Evolutionary conservation across 2,888 invertebrate genomes (phyloP).

Genomic region (Caenorhabditis afra): DNA sequence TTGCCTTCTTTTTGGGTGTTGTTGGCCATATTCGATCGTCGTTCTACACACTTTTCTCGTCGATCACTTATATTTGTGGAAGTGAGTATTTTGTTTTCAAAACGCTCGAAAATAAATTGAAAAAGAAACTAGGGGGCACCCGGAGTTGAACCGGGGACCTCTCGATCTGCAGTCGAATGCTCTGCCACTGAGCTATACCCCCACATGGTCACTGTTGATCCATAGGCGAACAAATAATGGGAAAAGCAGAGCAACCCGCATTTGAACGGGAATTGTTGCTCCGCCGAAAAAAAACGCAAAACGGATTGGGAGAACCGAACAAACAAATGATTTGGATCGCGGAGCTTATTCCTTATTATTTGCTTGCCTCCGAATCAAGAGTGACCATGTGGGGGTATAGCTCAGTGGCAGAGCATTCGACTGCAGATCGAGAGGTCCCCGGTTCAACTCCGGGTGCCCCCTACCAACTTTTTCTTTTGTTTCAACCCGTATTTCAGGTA

Average conservation of each 20-base stretch:
- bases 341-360: neutral
- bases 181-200: constrained; percentile 80
- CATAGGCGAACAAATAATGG: neutral
- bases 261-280: too few relatives aligned
- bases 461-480: constrained; percentile 27
- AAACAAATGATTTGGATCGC: too few relatives aligned
- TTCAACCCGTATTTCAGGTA: constrained; percentile 54
- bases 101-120: neutral
- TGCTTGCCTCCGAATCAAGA: neutral
- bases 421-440: constrained; percentile 80
- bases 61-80: constrained; percentile 77
- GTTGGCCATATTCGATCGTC: constrained; percentile 73
- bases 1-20: constrained; percentile 74
- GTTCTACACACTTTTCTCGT: constrained; percentile 73
- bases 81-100: constrained; percentile 63
- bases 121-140: constrained; percentile 70
- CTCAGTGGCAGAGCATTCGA: constrained; percentile 80
- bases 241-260: neutral
- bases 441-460: constrained; percentile 78
- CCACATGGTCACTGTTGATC: constrained; percentile 31
- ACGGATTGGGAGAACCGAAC: too few relatives aligned
- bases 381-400: constrained; percentile 70
- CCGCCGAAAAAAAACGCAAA: too few relatives aligned
- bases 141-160: constrained; percentile 80
- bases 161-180: constrained; percentile 80